Evolutionary conservation across 2,888 invertebrate species (phyloP).

Genomic region (Geotrupes spiniger): DNA sequence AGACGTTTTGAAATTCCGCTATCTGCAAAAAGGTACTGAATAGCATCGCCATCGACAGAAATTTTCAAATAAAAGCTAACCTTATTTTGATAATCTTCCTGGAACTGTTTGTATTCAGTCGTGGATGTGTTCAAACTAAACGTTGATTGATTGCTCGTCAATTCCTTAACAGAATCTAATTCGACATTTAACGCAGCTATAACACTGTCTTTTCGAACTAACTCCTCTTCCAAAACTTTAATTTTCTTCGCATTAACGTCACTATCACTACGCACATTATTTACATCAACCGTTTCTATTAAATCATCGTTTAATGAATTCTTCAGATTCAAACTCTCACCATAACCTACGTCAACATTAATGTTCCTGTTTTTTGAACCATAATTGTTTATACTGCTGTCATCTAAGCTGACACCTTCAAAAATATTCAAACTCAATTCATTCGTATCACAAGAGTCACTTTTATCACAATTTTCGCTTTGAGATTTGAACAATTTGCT

Average conservation of each 20-base stretch:
- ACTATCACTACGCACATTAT: no score
- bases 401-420: constrained; percentile 45
- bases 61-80: constrained; percentile 52
- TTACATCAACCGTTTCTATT: no score
- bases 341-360: constrained; percentile 12
- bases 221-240: constrained; percentile 50
- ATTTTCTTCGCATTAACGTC: constrained; percentile 28
- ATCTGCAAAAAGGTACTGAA: constrained; percentile 54
- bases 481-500: constrained; percentile 40
- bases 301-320: background rate
- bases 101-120: constrained; percentile 70
- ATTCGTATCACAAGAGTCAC: constrained; percentile 32
- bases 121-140: constrained; percentile 59
- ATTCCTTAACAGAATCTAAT: constrained; percentile 52
- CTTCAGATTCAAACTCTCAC: constrained; percentile 25
- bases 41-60: no score
- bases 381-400: constrained; percentile 41
- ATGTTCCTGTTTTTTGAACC: constrained; percentile 21
- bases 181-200: constrained; percentile 52
- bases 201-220: constrained; percentile 52
- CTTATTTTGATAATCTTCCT: constrained; percentile 67
- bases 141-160: constrained; percentile 52
- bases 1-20: constrained; percentile 68
- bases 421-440: constrained; percentile 47
- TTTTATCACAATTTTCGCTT: constrained; percentile 22